phyloP scores from a whole-genome alignment of 2,888 invertebrate genomes.

The Carabus problematicus region DNA sequence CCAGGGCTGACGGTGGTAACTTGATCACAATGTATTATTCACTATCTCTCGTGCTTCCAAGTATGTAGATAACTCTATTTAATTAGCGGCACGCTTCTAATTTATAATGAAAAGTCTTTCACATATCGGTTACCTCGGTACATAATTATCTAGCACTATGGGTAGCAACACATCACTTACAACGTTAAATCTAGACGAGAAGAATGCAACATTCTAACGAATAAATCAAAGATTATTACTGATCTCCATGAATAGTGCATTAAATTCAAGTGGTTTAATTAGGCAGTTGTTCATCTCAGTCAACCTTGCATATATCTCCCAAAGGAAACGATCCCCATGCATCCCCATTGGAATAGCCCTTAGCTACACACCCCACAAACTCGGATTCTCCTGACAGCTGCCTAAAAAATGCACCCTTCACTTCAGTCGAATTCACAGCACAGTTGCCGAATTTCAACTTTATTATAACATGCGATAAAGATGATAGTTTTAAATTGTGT shows the following conservation, averaged over 20 bases:
- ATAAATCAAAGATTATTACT: conserved; percentile 15
- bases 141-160: not conserved
- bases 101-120: too few species aligned
- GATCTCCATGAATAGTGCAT: conserved; percentile 10
- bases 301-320: conserved; percentile 8
- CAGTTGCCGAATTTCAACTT: too few species aligned
- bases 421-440: not conserved
- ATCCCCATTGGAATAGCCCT: not conserved
- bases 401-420: conserved; percentile 34
- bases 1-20: too few species aligned
- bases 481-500: not conserved
- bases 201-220: not conserved
- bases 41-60: not conserved
- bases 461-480: too few species aligned
- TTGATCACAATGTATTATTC: too few species aligned
- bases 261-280: conserved; percentile 9
- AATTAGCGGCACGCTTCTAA: not conserved
- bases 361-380: not conserved
- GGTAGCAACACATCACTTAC: not conserved
- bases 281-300: conserved; percentile 5
- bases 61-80: conserved; percentile 5
- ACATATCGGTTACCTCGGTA: too few species aligned
- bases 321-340: not conserved
- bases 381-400: conserved; percentile 28
- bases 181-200: not conserved